Percentiles rank a stretch among this genome's conserved stretches.
phyloP scores from a whole-genome alignment of 2,888 invertebrate species.

The Blomia tropicalis region DNA sequence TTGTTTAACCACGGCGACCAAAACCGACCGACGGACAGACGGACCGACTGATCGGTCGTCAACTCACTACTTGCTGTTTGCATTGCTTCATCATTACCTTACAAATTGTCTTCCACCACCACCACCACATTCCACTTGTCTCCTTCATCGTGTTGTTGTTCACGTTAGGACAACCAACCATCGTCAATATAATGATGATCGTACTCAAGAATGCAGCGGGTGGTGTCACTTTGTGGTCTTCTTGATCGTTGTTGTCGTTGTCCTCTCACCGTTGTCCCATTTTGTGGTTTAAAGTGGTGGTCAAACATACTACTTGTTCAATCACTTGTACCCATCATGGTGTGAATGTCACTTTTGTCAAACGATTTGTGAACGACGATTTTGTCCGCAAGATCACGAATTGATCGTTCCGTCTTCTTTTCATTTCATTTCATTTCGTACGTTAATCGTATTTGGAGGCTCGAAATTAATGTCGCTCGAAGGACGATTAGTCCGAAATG shows the following conservation, averaged over 20 bases:
- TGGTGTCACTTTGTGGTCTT: background rate
- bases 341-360: background rate
- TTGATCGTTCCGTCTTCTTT: background rate
- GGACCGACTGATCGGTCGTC: too few species aligned
- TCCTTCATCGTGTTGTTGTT: too few species aligned
- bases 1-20: constrained; percentile 6
- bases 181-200: background rate
- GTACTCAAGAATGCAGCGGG: background rate
- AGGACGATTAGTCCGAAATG: constrained; percentile 1
- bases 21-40: too few species aligned
- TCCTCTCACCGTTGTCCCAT: too few species aligned
- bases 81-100: constrained; percentile 12
- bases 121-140: constrained; percentile 5
- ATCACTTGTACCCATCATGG: background rate
- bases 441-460: constrained; percentile 8
- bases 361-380: background rate
- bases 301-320: too few species aligned
- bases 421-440: background rate
- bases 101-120: constrained; percentile 6
- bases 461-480: constrained; percentile 14
- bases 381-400: too few species aligned
- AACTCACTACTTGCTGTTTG: background rate
- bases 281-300: too few species aligned
- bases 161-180: background rate
- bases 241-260: too few species aligned